A percentile compares a stretch with the other conserved stretches of the same genome.
Evolutionary conservation across 2,888 invertebrate genomes (phyloP).

Genomic region (Apotomis capreana): DNA sequence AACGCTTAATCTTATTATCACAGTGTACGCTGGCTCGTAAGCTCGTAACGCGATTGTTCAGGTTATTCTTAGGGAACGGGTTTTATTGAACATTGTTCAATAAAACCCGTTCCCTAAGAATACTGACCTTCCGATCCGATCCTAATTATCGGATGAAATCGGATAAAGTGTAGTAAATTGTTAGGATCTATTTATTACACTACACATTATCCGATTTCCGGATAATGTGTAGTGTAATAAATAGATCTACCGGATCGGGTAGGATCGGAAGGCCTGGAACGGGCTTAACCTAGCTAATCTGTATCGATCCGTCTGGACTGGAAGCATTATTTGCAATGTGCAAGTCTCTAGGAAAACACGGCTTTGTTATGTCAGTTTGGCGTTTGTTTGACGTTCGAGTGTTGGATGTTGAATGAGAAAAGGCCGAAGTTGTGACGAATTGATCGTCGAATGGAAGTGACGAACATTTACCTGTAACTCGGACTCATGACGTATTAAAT

Average conservation of each 20-base stretch:
- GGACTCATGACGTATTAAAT: constrained; percentile 38
- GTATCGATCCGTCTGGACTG: too few species aligned
- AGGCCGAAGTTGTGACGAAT: constrained; percentile 19
- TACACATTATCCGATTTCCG: too few species aligned
- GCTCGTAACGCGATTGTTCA: constrained; percentile 6
- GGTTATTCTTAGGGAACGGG: not conserved
- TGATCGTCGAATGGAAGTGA: constrained; percentile 20
- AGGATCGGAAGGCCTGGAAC: too few species aligned
- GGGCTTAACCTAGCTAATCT: too few species aligned
- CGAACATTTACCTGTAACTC: constrained; percentile 25
- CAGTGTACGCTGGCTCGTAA: not conserved
- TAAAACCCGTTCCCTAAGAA: too few species aligned
- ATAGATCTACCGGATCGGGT: too few species aligned
- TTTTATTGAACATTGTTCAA: too few species aligned
- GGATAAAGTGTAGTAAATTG: too few species aligned
- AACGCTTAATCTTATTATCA: constrained; percentile 1
- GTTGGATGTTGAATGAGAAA: not conserved
- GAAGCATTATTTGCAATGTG: not conserved
- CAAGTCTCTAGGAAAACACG: not conserved
- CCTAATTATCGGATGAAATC: too few species aligned
- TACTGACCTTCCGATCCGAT: too few species aligned
- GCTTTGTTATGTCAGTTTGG: constrained; percentile 17
- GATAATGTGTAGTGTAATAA: too few species aligned
- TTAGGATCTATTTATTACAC: too few species aligned
- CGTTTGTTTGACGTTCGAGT: constrained; percentile 8